Evolutionary conservation across 2,888 invertebrate genomes (phyloP), one percentile per base, ranked within the genome.

Genomic region (Stenotaenia linearis): DNA sequence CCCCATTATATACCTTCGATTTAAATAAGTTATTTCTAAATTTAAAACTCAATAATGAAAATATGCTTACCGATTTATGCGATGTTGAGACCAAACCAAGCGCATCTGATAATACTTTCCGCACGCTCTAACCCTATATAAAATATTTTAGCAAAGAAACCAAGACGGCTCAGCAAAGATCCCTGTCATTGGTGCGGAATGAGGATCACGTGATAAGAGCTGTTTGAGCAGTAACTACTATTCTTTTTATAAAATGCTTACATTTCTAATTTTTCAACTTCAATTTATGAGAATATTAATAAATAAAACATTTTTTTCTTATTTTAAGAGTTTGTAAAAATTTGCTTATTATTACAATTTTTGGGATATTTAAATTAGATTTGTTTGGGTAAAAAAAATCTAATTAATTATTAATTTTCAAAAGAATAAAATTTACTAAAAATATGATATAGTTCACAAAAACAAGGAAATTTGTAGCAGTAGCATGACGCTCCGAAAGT

Each of bases 61-160:
- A 50, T 5, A 7, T 50, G 50, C 50, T 18, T 50, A 50, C 50
- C 50, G 50, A 18, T 50, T 50, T 50, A 21, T n/a, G 21, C 18
- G 50, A 50, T 50, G 50, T 7, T 50, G 50, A 50, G 18, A 28
- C 10, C 74, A 74, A 74, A 23, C 74, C 74, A 50, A 50, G 50
- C 50, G 50, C 50, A 50, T 50, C 50, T 50, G 50, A 50, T 50
- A 50, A 50, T 50, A 50, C 50, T 50, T 50, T 50, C 50, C 50
- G 50, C n/a, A 50, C 50, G 50, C 50, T 50, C 50, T 50, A 50
- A 50, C 32, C 74, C 74, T 74, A 74, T 74, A 74, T 74, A 74
- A 74, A 74, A 74, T 74, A 74, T 74, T 74, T 74, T 25, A 30
- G 74, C 15, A 74, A 74, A 74, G 74, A 32, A 74, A 23, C 74